Percentiles rank a stretch among this genome's conserved stretches.
Evolutionary conservation across 2,113 vertebrate genomes (phyloP).

Genomic region (Gila orcuttii): DNA sequence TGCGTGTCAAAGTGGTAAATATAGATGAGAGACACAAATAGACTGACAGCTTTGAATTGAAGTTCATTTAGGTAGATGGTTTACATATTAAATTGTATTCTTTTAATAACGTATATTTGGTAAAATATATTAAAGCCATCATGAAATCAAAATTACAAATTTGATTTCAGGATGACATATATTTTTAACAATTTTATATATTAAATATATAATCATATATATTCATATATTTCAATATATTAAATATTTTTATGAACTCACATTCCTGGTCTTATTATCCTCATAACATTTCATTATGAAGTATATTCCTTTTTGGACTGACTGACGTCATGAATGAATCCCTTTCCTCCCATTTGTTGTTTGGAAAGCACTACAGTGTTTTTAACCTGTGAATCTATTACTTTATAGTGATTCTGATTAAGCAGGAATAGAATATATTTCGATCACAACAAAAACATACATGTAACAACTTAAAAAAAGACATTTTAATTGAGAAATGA

Average conservation of each 20-base stretch:
- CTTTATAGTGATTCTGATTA: not conserved
- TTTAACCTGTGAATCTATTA: not conserved
- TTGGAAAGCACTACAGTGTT: not conserved
- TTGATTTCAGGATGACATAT: not conserved
- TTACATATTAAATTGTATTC: not conserved
- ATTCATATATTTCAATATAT: no score
- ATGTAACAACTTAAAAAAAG: not conserved
- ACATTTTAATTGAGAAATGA: not conserved
- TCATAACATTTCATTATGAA: not conserved
- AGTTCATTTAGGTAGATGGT: not conserved
- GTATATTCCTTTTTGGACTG: not conserved
- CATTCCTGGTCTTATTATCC: not conserved
- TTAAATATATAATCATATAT: no score
- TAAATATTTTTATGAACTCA: not conserved
- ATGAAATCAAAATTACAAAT: not conserved
- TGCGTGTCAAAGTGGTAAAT: conserved; percentile 14
- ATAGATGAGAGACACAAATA: conserved; percentile 19
- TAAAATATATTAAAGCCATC: not conserved
- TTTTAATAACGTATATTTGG: not conserved
- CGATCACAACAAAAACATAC: not conserved
- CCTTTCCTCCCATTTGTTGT: not conserved
- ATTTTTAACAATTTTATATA: no score
- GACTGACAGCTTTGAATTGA: not conserved
- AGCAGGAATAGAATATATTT: not conserved
- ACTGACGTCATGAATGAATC: not conserved